Conservation (phyloP, 2,113 vertebrate species). For the Ivindomyrus marchei region DNA sequence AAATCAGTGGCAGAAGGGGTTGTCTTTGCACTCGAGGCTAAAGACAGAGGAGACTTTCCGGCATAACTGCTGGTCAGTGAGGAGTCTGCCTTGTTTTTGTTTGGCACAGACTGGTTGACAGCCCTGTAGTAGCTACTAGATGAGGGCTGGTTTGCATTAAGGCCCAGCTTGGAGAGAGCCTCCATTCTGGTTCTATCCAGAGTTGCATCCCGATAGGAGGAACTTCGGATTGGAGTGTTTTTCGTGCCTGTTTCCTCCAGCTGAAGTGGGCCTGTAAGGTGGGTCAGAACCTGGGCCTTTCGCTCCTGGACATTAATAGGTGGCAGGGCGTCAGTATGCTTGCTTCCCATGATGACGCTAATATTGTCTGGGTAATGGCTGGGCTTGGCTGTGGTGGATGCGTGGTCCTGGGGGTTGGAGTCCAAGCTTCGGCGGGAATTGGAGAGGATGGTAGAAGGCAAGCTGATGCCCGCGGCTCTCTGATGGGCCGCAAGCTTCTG, state of each 20-base stretch:
- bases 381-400: conserved; percentile 54
- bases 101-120: background rate
- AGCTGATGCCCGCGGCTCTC: conserved; percentile 25
- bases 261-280: conserved; percentile 60
- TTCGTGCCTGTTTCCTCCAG: conserved; percentile 48
- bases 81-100: conserved; percentile 19
- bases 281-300: conserved; percentile 77
- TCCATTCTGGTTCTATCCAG: conserved; percentile 61
- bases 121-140: conserved; percentile 26
- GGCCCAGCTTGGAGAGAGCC: conserved; percentile 63
- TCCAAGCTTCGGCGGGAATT: conserved; percentile 45
- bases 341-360: conserved; percentile 58
- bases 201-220: conserved; percentile 64
- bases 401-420: conserved; percentile 29
- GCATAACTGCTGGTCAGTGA: conserved; percentile 39
- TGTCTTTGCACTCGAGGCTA: conserved; percentile 21
- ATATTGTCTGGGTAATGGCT: conserved; percentile 76
- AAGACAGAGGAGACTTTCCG: background rate
- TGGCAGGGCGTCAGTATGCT: conserved; percentile 63
- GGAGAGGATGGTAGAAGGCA: conserved; percentile 28
- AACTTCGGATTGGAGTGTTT: conserved; percentile 51
- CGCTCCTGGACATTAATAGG: conserved; percentile 73
- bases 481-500: conserved; percentile 77
- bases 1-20: conserved; percentile 33
- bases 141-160: conserved; percentile 45